Evolutionary conservation across 2,888 invertebrate genomes (phyloP), one percentile per base, ranked within the genome.

Genomic region (Tetragnatha montana): DNA sequence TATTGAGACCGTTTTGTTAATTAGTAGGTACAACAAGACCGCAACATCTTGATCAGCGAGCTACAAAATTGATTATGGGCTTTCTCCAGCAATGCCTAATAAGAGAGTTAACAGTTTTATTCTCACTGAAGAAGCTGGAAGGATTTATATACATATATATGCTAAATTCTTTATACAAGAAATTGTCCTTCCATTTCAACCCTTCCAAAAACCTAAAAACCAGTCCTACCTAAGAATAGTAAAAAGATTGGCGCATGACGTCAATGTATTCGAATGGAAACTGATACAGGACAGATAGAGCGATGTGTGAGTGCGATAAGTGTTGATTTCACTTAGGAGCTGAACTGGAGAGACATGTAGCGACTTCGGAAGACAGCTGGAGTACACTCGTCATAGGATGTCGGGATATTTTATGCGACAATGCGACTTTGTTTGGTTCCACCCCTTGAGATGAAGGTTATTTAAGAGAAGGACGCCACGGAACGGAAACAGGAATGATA

Each of bases 231-330:
- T 60, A 17, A 60, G 35, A 60, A 6, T 60, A 60, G 12, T 60
- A 0, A 60, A 60, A 60, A 60, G 1, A 60, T 35, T 12, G 8
- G 0, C 14, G 19, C 21, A 6, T 79, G 79, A 79, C 79, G 79
- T 79, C 60, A 22, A 60, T 79, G n/a, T 79, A 17, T 7, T 14
- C 21, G 21, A 35, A 10, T 79, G 82, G 51, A 82, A 82, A 60
- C 35, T 35, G 60, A 82, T 73, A 49, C 60, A 8, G 60, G 82
- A 82, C 74, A 74, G 49, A 60, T 60, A 60, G 12, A 60, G n/a
- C 50, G 74, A 47, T 82, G 74, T 60, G 74, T 49, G 71, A 50
- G 82, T 82, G 82, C 73, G 82, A 82, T 73, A 82, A 82, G 60
- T 73, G 73, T 50, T 73, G 21, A 50, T 50, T 82, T 82, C 82